A percentile compares a stretch with the other conserved stretches of the same genome.
These are phyloP conservation scores for Oryzias dopingdopingensis DNA, from an alignment of 2,797 vertebrate genomes.

Conservation along the genomic window DNA sequence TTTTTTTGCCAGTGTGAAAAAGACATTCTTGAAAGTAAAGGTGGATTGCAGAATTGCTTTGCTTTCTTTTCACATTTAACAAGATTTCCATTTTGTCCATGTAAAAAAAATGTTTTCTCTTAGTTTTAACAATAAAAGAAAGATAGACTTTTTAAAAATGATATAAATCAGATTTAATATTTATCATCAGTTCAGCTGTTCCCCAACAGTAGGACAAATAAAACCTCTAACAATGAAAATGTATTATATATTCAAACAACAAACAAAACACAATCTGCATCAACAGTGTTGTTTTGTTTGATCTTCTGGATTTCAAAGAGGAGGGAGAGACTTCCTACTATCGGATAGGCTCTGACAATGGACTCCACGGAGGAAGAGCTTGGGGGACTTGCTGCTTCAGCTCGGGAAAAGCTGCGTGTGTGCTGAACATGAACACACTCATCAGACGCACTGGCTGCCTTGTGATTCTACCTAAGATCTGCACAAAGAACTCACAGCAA, in stretches of 20 bases:
- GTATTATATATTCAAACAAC: constrained; percentile 68
- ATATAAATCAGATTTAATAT: neutral
- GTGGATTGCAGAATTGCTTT: constrained; percentile 57
- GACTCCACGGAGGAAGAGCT: constrained; percentile 72
- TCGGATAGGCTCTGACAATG: constrained; percentile 67
- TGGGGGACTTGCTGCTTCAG: constrained; percentile 66
- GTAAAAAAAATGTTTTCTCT: too few species aligned
- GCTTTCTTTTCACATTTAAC: constrained; percentile 21
- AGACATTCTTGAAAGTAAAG: constrained; percentile 64
- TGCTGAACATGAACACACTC: constrained; percentile 61
- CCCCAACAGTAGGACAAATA: constrained; percentile 34
- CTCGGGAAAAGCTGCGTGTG: constrained; percentile 63
- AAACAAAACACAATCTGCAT: constrained; percentile 60
- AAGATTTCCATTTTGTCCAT: neutral
- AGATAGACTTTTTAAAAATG: constrained; percentile 1
- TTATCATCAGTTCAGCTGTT: neutral
- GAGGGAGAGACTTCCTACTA: constrained; percentile 55
- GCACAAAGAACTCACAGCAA: constrained; percentile 57
- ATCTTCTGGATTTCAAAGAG: constrained; percentile 72
- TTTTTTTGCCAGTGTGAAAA: constrained; percentile 60
- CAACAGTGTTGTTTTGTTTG: constrained; percentile 69
- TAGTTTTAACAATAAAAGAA: too few species aligned
- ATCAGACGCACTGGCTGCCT: constrained; percentile 58
- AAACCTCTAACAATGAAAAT: constrained; percentile 58
- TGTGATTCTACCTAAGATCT: constrained; percentile 60